These are phyloP conservation scores for Brachyopa scutellaris DNA, from an alignment of 2,888 invertebrate genomes.

Conservation along the genomic window DNA sequence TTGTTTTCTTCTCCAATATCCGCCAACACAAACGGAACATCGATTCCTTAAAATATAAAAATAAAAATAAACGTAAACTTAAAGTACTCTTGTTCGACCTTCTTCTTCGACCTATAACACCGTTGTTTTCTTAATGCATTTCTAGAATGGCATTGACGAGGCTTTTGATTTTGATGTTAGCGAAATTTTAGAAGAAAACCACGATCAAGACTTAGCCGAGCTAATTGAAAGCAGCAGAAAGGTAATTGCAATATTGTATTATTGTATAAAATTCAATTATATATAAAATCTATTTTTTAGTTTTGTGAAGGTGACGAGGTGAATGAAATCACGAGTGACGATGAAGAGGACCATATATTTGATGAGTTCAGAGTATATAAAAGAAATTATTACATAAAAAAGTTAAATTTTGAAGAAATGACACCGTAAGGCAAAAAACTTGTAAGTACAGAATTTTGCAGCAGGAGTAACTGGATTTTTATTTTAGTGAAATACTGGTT, in stretches of 20 bases:
- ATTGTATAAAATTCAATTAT: no score
- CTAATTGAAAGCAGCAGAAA: constrained; percentile 78
- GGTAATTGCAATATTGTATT: no score
- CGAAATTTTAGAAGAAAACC: constrained; percentile 74
- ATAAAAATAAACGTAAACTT: no score
- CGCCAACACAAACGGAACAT: no score
- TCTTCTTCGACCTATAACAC: no score
- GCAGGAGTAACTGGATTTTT: neutral
- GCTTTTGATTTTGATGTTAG: constrained; percentile 78
- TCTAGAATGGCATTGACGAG: constrained; percentile 76
- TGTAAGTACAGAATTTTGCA: neutral
- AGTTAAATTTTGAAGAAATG: constrained; percentile 90
- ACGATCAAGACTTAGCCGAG: constrained; percentile 76
- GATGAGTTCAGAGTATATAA: constrained; percentile 93
- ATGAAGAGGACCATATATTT: constrained; percentile 84
- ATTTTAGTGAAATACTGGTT: constrained; percentile 87
- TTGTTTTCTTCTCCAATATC: no score
- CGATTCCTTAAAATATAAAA: no score
- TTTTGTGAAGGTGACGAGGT: constrained; percentile 78
- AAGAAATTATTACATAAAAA: constrained; percentile 94
- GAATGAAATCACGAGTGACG: constrained; percentile 79
- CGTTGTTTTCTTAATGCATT: neutral
- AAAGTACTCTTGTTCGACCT: no score
- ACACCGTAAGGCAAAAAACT: constrained; percentile 85
- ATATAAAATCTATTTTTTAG: constrained; percentile 60